Evolutionary conservation across 2,888 invertebrate species (phyloP).

Genomic region (Aporophyla lueneburgensis): DNA sequence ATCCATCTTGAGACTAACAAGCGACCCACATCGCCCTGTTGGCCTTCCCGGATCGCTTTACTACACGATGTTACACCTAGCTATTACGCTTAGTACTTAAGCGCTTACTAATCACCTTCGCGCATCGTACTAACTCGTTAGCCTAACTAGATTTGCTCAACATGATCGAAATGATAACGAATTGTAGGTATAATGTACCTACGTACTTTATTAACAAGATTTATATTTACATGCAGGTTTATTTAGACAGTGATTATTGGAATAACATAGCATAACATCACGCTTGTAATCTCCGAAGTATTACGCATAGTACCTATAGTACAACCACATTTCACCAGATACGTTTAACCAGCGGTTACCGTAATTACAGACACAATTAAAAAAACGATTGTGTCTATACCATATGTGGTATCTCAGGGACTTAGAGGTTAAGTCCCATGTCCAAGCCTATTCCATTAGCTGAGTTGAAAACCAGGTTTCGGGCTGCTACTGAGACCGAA

Average conservation of each 20-base stretch:
- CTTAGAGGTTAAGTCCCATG: no score
- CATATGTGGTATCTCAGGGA: no score
- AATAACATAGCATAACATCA: background rate
- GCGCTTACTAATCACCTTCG: conserved; percentile 48
- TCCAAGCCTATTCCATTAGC: no score
- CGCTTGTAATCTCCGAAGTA: no score
- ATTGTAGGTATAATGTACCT: background rate
- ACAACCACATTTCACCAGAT: no score
- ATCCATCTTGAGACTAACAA: conserved; percentile 14
- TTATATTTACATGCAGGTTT: background rate
- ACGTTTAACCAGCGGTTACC: no score
- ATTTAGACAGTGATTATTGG: background rate
- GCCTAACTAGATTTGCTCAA: conserved; percentile 54
- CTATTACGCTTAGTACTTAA: conserved; percentile 34
- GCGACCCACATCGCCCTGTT: background rate
- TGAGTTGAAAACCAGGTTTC: no score
- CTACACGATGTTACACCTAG: background rate
- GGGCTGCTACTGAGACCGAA: no score
- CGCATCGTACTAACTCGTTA: conserved; percentile 48
- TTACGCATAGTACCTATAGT: no score
- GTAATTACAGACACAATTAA: no score
- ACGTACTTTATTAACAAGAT: background rate
- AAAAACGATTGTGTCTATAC: no score
- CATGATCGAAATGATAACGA: conserved; percentile 51
- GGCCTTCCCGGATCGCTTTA: conserved; percentile 17